Percentiles rank a stretch among this genome's conserved stretches.
phyloP scores from a whole-genome alignment of 2,113 vertebrate genomes.

The Pipa parva region DNA sequence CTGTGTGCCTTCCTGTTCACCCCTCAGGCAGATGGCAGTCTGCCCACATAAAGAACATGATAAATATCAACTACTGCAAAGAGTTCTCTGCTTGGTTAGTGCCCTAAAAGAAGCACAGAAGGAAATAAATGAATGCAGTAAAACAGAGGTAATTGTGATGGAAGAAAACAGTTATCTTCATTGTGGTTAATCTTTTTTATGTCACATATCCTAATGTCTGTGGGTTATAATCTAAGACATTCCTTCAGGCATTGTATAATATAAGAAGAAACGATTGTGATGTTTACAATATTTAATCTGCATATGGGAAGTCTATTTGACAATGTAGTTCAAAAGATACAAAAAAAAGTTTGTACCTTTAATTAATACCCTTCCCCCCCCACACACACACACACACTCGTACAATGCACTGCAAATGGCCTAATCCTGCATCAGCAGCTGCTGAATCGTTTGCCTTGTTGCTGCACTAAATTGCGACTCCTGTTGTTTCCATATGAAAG shows the following conservation, averaged over 20 bases:
- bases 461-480: conserved; percentile 25
- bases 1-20: conserved; percentile 10
- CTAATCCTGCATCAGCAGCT: conserved; percentile 23
- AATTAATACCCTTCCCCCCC: background rate
- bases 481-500: conserved; percentile 26
- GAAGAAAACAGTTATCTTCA: background rate
- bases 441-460: conserved; percentile 22
- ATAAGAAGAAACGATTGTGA: too few species aligned
- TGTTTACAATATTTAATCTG: too few species aligned
- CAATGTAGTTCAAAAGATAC: too few species aligned
- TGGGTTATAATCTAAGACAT: too few species aligned
- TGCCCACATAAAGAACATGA: conserved; percentile 13
- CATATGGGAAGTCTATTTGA: too few species aligned
- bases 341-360: background rate
- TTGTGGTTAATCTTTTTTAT: too few species aligned
- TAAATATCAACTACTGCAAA: background rate
- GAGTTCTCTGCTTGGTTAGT: background rate
- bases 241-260: too few species aligned
- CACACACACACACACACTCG: too few species aligned
- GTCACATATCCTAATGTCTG: too few species aligned
- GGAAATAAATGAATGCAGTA: background rate
- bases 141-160: too few species aligned
- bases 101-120: background rate
- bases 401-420: conserved; percentile 3
- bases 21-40: conserved; percentile 24